Evolutionary conservation across 2,888 invertebrate species (phyloP).

Genomic region (Drosophila bunnanda): DNA sequence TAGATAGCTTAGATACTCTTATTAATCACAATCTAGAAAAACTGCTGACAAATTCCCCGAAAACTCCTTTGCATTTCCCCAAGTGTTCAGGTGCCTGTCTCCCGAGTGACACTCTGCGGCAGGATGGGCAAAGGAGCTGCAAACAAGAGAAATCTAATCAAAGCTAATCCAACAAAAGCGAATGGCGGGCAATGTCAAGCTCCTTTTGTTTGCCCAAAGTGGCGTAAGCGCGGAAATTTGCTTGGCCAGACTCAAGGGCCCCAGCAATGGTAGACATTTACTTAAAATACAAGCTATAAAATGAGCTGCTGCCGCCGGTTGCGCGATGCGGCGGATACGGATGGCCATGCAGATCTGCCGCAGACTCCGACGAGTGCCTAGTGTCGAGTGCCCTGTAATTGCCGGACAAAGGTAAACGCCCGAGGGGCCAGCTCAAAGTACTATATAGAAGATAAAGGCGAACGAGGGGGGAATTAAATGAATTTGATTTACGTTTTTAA

Average conservation of each 20-base stretch:
- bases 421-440: constrained; percentile 24
- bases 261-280: constrained; percentile 65
- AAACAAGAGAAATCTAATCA: constrained; percentile 79
- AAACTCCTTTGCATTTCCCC: background rate
- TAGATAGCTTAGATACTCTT: background rate
- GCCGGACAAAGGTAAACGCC: constrained; percentile 66
- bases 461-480: constrained; percentile 70
- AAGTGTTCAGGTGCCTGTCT: constrained; percentile 34
- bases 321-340: constrained; percentile 18
- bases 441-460: constrained; percentile 26
- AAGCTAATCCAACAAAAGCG: constrained; percentile 81
- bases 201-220: constrained; percentile 75
- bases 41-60: background rate
- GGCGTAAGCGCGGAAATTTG: constrained; percentile 75
- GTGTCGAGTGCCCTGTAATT: constrained; percentile 76
- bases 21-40: background rate
- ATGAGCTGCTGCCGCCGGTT: constrained; percentile 61
- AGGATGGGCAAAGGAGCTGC: constrained; percentile 41
- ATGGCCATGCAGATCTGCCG: constrained; percentile 36
- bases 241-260: constrained; percentile 48
- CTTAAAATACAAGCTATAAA: constrained; percentile 80
- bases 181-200: constrained; percentile 75
- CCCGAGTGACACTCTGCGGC: constrained; percentile 73
- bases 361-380: constrained; percentile 38
- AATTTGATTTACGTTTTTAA: constrained; percentile 82